Conservation (phyloP, 2,797 vertebrate genomes). For the Anabas testudineus region DNA sequence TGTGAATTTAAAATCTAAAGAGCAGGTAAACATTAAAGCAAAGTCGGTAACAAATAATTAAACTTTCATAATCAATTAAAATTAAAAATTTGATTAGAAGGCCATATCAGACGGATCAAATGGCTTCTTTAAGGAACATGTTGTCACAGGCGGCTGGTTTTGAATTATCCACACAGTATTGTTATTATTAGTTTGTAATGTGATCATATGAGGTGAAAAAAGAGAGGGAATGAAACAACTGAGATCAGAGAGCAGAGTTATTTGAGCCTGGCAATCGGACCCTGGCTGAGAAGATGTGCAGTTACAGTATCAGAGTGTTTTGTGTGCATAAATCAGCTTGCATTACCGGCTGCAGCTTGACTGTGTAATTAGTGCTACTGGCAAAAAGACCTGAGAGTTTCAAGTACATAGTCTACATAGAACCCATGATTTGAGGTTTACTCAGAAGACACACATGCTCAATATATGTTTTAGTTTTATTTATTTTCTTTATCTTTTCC, state of each 20-base stretch:
- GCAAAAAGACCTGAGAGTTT: slow-evolving; percentile 32
- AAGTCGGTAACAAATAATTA: not conserved
- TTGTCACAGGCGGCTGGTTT: slow-evolving; percentile 15
- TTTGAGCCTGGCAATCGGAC: slow-evolving; percentile 62
- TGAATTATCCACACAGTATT: slow-evolving; percentile 19
- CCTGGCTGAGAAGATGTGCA: slow-evolving; percentile 48
- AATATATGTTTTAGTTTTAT: too few relatives aligned
- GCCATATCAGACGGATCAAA: not conserved
- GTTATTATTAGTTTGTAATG: slow-evolving; percentile 52
- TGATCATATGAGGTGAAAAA: slow-evolving; percentile 57
- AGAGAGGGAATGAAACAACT: slow-evolving; percentile 62
- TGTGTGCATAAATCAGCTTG: slow-evolving; percentile 53
- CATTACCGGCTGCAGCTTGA: slow-evolving; percentile 30
- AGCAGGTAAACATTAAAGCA: not conserved
- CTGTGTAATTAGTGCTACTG: slow-evolving; percentile 37
- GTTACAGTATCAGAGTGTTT: slow-evolving; percentile 62
- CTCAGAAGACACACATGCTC: not conserved
- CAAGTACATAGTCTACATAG: slow-evolving; percentile 3
- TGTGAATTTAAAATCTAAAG: not conserved
- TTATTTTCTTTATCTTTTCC: slow-evolving; percentile 12
- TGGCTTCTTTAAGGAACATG: slow-evolving; percentile 2
- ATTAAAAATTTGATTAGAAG: not conserved
- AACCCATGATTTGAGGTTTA: slow-evolving; percentile 8
- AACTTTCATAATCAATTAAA: not conserved
- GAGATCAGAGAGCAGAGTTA: slow-evolving; percentile 61